These are phyloP conservation scores for Chrysotoxum bicinctum DNA, from an alignment of 2,888 invertebrate species.

Conservation along the genomic window DNA sequence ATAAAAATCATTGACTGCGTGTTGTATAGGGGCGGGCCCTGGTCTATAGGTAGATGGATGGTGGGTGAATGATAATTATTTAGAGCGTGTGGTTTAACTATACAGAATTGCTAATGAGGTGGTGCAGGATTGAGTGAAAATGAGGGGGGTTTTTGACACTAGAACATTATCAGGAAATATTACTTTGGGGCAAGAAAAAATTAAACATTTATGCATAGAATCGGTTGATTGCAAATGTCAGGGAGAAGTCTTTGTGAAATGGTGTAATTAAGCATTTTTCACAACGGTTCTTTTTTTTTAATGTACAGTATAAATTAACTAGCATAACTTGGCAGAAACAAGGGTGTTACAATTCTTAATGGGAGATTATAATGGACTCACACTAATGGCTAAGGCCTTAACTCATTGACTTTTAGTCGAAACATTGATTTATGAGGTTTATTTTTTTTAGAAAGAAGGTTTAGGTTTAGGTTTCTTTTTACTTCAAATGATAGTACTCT, in stretches of 20 bases:
- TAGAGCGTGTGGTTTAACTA: constrained; percentile 9
- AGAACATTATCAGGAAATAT: constrained; percentile 20
- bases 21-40: constrained; percentile 8
- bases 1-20: constrained; percentile 40
- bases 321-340: neutral
- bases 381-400: neutral
- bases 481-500: too few species aligned
- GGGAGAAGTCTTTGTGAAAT: neutral
- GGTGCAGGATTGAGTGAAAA: neutral
- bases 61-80: neutral
- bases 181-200: neutral
- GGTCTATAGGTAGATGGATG: constrained; percentile 23
- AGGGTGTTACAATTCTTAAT: constrained; percentile 14
- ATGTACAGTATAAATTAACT: neutral
- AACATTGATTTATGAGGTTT: neutral
- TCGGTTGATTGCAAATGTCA: constrained; percentile 4
- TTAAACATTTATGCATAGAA: neutral
- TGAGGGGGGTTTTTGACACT: neutral
- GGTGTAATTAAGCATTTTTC: constrained; percentile 12
- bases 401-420: neutral
- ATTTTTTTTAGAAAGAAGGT: too few species aligned
- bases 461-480: too few species aligned
- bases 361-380: neutral
- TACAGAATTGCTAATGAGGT: constrained; percentile 34
- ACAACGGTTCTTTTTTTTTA: neutral